These are phyloP conservation scores for Papilio xuthus DNA, from an alignment of 1,140 invertebrate species.

Conservation along the genomic window DNA sequence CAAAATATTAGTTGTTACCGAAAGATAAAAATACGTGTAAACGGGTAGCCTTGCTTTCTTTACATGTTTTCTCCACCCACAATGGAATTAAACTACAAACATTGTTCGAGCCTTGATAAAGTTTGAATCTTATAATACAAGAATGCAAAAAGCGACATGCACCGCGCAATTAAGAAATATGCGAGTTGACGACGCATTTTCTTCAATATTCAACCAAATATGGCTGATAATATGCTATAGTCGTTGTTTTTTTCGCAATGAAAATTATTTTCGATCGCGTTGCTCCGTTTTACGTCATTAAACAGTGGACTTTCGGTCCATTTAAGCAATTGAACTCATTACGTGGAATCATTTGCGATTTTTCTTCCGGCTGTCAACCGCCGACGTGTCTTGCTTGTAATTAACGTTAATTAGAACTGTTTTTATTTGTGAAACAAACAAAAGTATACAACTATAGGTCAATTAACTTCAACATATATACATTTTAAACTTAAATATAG, in stretches of 20 bases:
- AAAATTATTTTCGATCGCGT: slow-evolving; percentile 33
- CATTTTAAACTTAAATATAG: too few species aligned
- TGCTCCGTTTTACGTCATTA: slow-evolving; percentile 13
- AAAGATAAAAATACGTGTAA: not conserved
- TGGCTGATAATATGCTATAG: slow-evolving; percentile 23
- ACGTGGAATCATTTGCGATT: slow-evolving; percentile 2
- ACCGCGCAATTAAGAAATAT: slow-evolving; percentile 31
- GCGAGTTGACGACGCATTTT: slow-evolving; percentile 28
- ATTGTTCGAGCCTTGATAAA: not conserved
- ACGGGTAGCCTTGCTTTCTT: not conserved
- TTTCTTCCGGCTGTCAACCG: slow-evolving; percentile 22
- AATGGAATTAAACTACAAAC: not conserved
- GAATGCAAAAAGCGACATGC: slow-evolving; percentile 21
- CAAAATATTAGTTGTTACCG: not conserved
- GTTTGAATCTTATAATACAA: not conserved
- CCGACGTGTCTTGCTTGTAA: slow-evolving; percentile 6
- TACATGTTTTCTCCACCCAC: not conserved
- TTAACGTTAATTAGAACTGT: slow-evolving; percentile 17
- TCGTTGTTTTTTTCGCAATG: not conserved
- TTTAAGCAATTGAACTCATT: slow-evolving; percentile 37
- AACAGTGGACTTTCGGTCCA: not conserved
- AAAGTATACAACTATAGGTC: not conserved
- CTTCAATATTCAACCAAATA: slow-evolving; percentile 23
- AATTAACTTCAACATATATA: not conserved
- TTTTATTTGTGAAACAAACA: not conserved